These are phyloP conservation scores for Liposcelis brunnea DNA, from an alignment of 2,888 invertebrate genomes.

Conservation along the genomic window DNA sequence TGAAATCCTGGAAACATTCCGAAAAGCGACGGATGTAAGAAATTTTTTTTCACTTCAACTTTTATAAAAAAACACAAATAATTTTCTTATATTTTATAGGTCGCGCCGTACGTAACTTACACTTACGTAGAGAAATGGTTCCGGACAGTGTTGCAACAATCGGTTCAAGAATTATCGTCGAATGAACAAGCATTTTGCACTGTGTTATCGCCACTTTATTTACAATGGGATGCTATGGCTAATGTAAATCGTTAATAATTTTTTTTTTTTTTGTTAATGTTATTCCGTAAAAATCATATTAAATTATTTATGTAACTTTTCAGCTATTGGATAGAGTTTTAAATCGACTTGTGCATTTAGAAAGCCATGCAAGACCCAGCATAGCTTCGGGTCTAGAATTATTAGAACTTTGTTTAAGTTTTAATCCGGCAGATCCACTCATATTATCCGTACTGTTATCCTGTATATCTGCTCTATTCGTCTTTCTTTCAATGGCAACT, in stretches of 20 bases:
- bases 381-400: slow-evolving; percentile 58
- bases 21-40: slow-evolving; percentile 18
- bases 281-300: neutral
- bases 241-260: slow-evolving; percentile 15
- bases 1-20: slow-evolving; percentile 56
- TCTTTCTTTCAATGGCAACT: slow-evolving; percentile 75
- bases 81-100: slow-evolving; percentile 28
- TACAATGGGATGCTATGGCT: slow-evolving; percentile 73
- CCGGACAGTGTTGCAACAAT: slow-evolving; percentile 50
- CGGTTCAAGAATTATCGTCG: slow-evolving; percentile 29
- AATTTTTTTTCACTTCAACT: neutral
- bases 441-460: slow-evolving; percentile 72
- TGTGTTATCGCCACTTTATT: slow-evolving; percentile 42
- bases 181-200: slow-evolving; percentile 28
- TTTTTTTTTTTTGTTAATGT: slow-evolving; percentile 1
- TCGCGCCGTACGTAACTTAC: slow-evolving; percentile 68
- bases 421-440: slow-evolving; percentile 60
- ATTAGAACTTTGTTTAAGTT: slow-evolving; percentile 57
- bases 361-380: slow-evolving; percentile 54
- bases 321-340: slow-evolving; percentile 66
- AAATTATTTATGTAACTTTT: slow-evolving; percentile 9
- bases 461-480: slow-evolving; percentile 79
- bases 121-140: slow-evolving; percentile 71
- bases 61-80: slow-evolving; percentile 24
- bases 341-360: slow-evolving; percentile 44